Evolutionary conservation across 2,888 invertebrate genomes (phyloP), one percentile per base, ranked within the genome.

Genomic region (Achlya flavicornis): DNA sequence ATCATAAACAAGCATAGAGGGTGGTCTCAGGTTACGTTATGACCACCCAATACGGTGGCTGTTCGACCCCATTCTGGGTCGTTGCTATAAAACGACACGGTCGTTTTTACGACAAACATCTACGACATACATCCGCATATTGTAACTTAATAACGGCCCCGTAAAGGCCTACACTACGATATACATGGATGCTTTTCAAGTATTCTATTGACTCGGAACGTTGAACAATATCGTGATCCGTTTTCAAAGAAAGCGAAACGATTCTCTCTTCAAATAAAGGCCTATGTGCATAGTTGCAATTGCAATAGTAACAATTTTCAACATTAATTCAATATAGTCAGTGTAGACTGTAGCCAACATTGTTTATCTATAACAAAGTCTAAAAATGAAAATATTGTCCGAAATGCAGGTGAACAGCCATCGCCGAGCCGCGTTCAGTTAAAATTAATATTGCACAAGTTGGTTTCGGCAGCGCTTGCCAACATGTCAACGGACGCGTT

Each of bases 81-180:
- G 73, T 70, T 74, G 81, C 81, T 82, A 84, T 90, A 89, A 88
- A 91, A 86, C 84, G 81, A 79, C 83, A 83, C 83, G 80, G 81
- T 77, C 81, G 84, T 83, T 86, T 89, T 89, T 88, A 90, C 85
- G 88, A 86, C 84, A 80, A 75, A 82, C 84, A 81, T 78, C 80
- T 78, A 80, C 80, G 83, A 85, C 83, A 81, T 73, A 77, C 79
- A 81, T 81, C 80, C 78, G 76, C 78, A 81, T 82, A 80, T 80
- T 79, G 78, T 75, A 78, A 80, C 77, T 76, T 79, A 81, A 77
- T 82, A 83, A 83, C 79, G 79, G 82, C 79, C 77, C 78, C 69
- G 79, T 81, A 81, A 84, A 83, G 83, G 83, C 81, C 84, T 83
- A 84, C 84, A 82, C 83, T 82, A 84, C 83, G 82, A 83, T 79